Conservation (phyloP, 2,113 vertebrate species). For the Indri indri region DNA sequence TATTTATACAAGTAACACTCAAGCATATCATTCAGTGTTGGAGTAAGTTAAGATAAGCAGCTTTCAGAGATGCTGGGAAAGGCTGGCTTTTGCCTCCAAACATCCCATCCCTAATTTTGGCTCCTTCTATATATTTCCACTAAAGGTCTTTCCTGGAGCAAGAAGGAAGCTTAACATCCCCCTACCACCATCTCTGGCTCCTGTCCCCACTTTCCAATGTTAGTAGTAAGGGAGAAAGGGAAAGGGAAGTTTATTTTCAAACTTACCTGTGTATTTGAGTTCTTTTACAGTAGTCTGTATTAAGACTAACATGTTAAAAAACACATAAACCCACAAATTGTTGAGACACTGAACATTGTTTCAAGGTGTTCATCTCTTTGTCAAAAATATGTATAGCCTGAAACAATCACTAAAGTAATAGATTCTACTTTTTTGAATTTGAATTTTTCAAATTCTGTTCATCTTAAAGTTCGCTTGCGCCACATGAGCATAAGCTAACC, state of each 20-base stretch:
- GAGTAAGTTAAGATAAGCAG: not conserved
- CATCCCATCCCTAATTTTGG: not conserved
- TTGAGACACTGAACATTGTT: not conserved
- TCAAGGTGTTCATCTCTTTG: not conserved
- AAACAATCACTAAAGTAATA: not conserved
- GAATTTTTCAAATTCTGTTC: conserved; percentile 19
- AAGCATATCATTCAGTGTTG: not conserved
- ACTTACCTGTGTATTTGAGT: not conserved
- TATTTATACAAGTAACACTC: not conserved
- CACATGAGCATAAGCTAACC: not conserved
- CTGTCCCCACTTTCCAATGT: not conserved
- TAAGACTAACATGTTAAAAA: not conserved
- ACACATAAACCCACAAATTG: not conserved
- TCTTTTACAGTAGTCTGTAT: not conserved
- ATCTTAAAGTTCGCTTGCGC: not conserved
- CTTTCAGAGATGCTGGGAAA: not conserved
- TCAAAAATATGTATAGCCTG: not conserved
- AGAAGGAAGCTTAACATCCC: not conserved
- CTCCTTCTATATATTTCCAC: not conserved
- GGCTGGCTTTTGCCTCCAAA: not conserved
- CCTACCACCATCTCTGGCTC: not conserved
- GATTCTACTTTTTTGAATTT: not conserved
- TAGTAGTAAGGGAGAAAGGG: not conserved
- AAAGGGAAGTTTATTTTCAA: not conserved
- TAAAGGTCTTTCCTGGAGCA: not conserved